Evolutionary conservation across 2,113 vertebrate genomes (phyloP).

Genomic region (Scomber scombrus): DNA sequence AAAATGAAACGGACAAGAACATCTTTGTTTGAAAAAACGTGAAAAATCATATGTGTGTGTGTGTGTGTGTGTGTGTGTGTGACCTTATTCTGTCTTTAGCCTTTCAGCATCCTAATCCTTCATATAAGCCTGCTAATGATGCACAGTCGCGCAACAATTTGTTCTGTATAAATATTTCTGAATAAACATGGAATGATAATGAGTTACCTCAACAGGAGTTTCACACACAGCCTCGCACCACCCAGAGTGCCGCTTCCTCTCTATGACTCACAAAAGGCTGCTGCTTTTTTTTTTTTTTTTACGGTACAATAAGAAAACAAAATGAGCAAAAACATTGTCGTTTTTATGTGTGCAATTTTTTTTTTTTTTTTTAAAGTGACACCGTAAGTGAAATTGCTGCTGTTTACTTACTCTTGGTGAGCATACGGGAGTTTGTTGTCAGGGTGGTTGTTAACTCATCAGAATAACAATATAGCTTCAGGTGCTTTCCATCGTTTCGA

Average conservation of each 20-base stretch:
- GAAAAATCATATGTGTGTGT: too few species aligned
- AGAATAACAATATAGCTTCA: neutral
- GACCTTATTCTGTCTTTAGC: neutral
- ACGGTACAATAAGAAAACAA: neutral
- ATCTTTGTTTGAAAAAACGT: neutral
- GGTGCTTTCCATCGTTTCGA: neutral
- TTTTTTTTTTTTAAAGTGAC: neutral
- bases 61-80: too few species aligned
- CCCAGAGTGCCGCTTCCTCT: neutral
- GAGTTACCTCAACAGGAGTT: slow-evolving; percentile 17
- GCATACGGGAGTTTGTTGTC: neutral
- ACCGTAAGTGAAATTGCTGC: neutral
- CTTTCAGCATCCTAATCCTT: slow-evolving; percentile 12
- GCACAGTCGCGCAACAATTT: neutral
- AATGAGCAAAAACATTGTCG: neutral
- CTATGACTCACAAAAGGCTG: neutral
- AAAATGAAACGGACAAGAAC: too few species aligned
- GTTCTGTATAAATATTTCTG: slow-evolving; percentile 9
- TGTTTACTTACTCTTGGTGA: neutral
- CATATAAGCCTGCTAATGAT: neutral
- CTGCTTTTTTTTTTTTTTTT: too few species aligned
- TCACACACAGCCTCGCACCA: neutral
- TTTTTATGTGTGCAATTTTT: neutral
- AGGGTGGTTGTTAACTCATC: neutral
- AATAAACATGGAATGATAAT: slow-evolving; percentile 25